Base-by-base conservation (phyloP, 2,113 vertebrate genomes). In the Labeo catla region DNA sequence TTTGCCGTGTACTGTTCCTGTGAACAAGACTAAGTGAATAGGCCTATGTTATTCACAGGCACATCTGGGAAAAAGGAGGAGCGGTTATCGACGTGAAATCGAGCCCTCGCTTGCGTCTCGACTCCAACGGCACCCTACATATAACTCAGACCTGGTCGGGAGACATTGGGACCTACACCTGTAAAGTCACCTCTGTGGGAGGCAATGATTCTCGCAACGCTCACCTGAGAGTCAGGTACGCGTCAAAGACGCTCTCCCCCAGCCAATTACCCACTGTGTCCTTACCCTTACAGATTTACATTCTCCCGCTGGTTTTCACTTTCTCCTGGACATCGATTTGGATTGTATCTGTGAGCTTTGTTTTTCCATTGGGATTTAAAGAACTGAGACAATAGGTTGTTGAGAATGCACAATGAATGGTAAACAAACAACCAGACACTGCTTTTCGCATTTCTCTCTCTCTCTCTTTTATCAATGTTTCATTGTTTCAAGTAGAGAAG, bases 71-170 rank as follows among this genome's bases (percentile, higher is more conserved):
- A 93, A 99, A 99, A 92, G 96, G 96, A 0, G 96, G 97, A 65
- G 72, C 88, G 0, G 16, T 91, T 0, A 93, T 99, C 88, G 96
- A 96, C 23, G 80, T 93, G 1, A 97, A 95, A 83, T 92, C 90
- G 0, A 93, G 94, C 34, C 96, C 96, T 0, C 95, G 98, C 47
- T 89, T 99, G 88, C 95, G 95, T 5, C 92, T 96, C 91, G 97
- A 98, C 21, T 93, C 93, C 57, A 93, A 91, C 8, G 98, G 98
- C 87, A 96, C 97, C 21, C 94, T 99, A 81, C 97, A 98, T 91
- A 96, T 99, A 93, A 96, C 97, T 45, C 98, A 99, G 94, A 99
- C 98, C 2, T 99, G 98, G 98, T 99, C 98, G 0, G 98, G 98
- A 0, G 98, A 99, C 94, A 99, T 99, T 0, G 98, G 98, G 81